Conservation (phyloP, 2,888 invertebrate species). For the Ichneumoninae sp. region DNA sequence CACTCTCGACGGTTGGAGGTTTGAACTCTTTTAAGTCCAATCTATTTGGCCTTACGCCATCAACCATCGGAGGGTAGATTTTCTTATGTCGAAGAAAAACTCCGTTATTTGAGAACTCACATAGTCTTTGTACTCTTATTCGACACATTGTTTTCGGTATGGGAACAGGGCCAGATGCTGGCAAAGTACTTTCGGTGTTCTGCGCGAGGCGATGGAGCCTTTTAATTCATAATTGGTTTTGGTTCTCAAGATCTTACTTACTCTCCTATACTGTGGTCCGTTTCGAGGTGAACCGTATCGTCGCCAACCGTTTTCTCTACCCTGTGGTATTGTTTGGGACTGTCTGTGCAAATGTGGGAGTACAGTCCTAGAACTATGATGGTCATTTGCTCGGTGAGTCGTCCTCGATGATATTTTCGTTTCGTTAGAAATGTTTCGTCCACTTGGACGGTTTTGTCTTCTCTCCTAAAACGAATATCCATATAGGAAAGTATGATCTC, state of each 20-base stretch:
- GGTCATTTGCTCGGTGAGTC: conserved; percentile 40
- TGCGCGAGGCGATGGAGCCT: neutral
- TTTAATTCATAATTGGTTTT: neutral
- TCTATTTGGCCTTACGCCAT: too few species aligned
- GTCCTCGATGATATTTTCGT: neutral
- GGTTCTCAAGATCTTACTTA: neutral
- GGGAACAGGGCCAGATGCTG: neutral
- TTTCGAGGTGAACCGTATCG: neutral
- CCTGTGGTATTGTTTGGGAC: conserved; percentile 55
- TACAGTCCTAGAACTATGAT: conserved; percentile 58
- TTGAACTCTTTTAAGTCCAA: too few species aligned
- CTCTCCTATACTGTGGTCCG: neutral
- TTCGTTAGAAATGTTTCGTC: conserved; percentile 57
- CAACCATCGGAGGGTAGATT: neutral
- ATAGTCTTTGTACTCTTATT: conserved; percentile 13
- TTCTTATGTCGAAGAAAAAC: conserved; percentile 55
- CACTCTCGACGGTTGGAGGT: too few species aligned
- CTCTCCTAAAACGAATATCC: conserved; percentile 42
- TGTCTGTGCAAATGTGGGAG: conserved; percentile 56
- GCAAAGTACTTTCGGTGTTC: neutral
- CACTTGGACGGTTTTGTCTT: neutral
- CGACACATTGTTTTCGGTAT: conserved; percentile 19
- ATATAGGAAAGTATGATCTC: conserved; percentile 49
- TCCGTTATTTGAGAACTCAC: conserved; percentile 54
- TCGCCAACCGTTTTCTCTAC: conserved; percentile 5